Conservation (phyloP, 2,888 invertebrate genomes). For the Macaria notata region DNA sequence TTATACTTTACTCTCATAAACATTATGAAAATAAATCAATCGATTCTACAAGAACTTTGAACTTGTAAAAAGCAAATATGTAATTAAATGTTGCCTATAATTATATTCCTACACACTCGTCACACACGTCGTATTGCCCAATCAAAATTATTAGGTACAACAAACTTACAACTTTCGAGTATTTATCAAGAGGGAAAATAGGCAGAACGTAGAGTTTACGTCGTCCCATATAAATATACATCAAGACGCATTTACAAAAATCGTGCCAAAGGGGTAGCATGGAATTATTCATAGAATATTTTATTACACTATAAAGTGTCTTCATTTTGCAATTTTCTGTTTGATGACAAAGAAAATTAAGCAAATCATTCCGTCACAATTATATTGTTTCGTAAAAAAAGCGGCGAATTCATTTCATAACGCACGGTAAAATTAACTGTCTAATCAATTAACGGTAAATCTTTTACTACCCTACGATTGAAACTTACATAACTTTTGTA, state of each 20-base stretch:
- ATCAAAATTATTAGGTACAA: conserved; percentile 18
- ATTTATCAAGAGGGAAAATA: conserved; percentile 29
- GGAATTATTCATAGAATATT: not conserved
- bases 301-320: no score
- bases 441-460: no score
- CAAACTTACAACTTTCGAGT: conserved; percentile 28
- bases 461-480: no score
- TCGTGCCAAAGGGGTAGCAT: conserved; percentile 1
- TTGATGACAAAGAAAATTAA: no score
- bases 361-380: no score
- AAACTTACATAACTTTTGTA: no score
- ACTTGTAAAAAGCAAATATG: conserved; percentile 17
- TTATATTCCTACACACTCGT: conserved; percentile 29
- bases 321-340: no score
- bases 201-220: conserved; percentile 6
- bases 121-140: conserved; percentile 26
- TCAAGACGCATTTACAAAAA: conserved; percentile 1
- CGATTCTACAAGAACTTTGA: conserved; percentile 15
- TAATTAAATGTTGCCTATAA: conserved; percentile 13
- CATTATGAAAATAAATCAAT: conserved; percentile 19
- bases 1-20: conserved; percentile 14
- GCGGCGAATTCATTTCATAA: no score
- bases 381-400: no score
- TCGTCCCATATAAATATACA: conserved; percentile 1
- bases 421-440: no score